These are phyloP conservation scores for Orchesella flavescens DNA, from an alignment of 2,888 invertebrate genomes.

Conservation along the genomic window DNA sequence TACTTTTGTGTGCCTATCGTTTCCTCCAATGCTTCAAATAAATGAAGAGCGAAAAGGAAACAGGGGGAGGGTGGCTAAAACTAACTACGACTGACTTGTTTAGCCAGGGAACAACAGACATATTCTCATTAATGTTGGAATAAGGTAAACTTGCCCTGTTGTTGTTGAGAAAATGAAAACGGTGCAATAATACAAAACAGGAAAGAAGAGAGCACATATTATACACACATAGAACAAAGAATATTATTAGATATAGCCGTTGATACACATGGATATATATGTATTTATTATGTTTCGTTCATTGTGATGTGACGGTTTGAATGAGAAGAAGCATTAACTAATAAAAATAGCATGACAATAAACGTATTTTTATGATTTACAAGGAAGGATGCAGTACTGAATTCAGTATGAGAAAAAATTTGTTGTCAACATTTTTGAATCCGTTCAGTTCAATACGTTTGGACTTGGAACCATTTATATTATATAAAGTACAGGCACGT, in stretches of 20 bases:
- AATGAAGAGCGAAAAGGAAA: constrained; percentile 34
- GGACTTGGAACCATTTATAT: too few relatives aligned
- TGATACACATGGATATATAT: constrained; percentile 21
- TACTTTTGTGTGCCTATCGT: constrained; percentile 3
- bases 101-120: constrained; percentile 34
- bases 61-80: constrained; percentile 17
- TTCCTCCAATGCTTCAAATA: constrained; percentile 12
- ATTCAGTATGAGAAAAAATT: too few relatives aligned
- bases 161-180: not conserved
- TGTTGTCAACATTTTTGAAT: too few relatives aligned
- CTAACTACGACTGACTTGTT: not conserved
- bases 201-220: not conserved
- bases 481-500: constrained; percentile 19
- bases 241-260: not conserved
- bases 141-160: not conserved
- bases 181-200: not conserved
- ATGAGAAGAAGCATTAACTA: not conserved
- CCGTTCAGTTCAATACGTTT: too few relatives aligned
- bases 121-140: not conserved
- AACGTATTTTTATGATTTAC: too few relatives aligned
- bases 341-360: too few relatives aligned
- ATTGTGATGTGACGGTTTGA: not conserved
- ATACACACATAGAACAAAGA: too few relatives aligned
- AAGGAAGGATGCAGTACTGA: too few relatives aligned
- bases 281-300: constrained; percentile 43